A percentile compares a stretch with the other conserved stretches of the same genome.
Evolutionary conservation across 2,113 vertebrate species (phyloP).

Genomic region (Nothoprocta perdicaria): DNA sequence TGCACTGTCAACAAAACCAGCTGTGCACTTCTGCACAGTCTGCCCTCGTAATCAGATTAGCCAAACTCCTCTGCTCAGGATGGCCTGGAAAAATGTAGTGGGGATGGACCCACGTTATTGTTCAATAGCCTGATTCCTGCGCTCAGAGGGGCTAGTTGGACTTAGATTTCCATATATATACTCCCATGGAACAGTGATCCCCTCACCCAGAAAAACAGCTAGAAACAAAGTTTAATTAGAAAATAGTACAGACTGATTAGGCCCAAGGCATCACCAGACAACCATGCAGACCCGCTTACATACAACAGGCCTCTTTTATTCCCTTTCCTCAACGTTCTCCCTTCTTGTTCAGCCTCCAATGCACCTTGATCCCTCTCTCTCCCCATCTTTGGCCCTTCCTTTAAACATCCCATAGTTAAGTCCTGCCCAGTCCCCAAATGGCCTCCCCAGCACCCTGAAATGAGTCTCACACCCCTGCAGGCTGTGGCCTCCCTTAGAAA

Average conservation of each 20-base stretch:
- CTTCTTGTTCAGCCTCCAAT: no score
- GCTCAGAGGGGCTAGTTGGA: not conserved
- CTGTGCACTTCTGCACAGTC: not conserved
- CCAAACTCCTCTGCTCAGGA: not conserved
- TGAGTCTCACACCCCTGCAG: no score
- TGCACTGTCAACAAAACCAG: not conserved
- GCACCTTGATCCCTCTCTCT: no score
- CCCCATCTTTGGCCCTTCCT: no score
- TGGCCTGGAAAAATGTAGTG: not conserved
- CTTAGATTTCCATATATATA: not conserved
- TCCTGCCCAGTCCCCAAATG: no score
- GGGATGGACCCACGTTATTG: not conserved
- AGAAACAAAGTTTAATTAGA: not conserved
- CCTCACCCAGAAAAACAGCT: not conserved
- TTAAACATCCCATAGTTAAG: no score
- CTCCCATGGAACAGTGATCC: not conserved
- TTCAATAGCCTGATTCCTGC: not conserved
- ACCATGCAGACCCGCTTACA: no score
- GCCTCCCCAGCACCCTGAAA: no score
- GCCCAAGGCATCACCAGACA: not conserved
- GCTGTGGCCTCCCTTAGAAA: no score
- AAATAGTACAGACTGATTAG: not conserved
- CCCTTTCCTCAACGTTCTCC: no score
- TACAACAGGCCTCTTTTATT: no score
- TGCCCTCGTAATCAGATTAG: not conserved